phyloP scores from a whole-genome alignment of 2,888 invertebrate genomes.

The Mesoligia furuncula region DNA sequence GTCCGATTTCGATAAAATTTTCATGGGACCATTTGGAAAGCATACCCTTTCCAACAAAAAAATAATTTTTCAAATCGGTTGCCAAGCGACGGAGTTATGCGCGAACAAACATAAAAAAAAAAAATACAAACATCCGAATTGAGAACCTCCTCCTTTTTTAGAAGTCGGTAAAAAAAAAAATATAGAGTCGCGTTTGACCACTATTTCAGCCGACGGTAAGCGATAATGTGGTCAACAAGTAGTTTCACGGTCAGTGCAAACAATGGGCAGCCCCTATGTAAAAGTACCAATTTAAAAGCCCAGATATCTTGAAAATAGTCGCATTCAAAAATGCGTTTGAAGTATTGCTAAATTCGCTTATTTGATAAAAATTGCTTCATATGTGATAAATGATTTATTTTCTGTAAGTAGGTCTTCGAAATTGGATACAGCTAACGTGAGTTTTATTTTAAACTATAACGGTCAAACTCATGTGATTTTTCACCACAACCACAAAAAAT shows the following conservation, averaged over 20 bases:
- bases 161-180: no score
- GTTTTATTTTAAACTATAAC: background rate
- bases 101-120: no score
- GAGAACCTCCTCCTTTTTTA: no score
- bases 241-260: background rate
- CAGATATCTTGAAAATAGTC: background rate
- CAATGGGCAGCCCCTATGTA: background rate
- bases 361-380: no score
- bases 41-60: no score
- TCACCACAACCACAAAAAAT: background rate
- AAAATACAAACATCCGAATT: no score
- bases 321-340: background rate
- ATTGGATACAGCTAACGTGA: background rate
- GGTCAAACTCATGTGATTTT: background rate
- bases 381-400: no score
- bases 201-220: background rate
- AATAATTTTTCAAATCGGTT: no score
- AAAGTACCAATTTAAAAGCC: background rate
- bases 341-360: background rate
- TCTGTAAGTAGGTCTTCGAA: no score
- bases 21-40: no score
- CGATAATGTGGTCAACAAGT: background rate
- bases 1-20: no score
- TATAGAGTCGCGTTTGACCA: background rate
- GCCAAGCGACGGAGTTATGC: no score